Evolutionary conservation across 2,797 vertebrate species (phyloP).

Genomic region (Hippopotamyrus pictus): DNA sequence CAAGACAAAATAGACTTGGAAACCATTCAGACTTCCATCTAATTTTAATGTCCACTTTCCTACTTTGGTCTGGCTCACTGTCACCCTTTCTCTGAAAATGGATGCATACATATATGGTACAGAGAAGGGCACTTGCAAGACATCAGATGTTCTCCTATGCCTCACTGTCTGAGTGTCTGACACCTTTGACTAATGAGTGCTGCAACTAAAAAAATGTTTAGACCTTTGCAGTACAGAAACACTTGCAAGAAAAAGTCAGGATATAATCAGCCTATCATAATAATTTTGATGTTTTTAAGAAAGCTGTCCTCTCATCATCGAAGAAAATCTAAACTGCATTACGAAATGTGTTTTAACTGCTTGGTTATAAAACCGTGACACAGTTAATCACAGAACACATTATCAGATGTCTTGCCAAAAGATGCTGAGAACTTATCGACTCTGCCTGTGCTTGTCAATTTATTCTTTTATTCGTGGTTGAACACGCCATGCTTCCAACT

Average conservation of each 20-base stretch:
- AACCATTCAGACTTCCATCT: background rate
- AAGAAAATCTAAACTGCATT: background rate
- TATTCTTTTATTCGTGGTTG: conserved; percentile 1
- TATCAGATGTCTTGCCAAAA: background rate
- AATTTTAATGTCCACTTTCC: background rate
- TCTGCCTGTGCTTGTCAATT: background rate
- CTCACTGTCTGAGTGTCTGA: background rate
- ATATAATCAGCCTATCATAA: background rate
- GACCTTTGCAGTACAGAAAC: background rate
- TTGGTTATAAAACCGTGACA: background rate
- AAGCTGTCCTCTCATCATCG: background rate
- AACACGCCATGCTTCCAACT: background rate
- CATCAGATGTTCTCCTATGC: background rate
- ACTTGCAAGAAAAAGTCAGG: background rate
- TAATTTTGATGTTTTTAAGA: background rate
- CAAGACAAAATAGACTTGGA: background rate
- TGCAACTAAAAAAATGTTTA: background rate
- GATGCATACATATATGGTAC: background rate
- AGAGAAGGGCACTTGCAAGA: background rate
- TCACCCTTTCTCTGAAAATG: background rate
- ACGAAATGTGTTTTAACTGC: background rate
- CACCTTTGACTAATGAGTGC: background rate
- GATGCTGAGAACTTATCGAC: background rate
- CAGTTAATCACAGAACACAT: background rate
- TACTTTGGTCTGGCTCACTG: background rate